phyloP scores from a whole-genome alignment of 2,113 vertebrate genomes.

The Halichoerus grypus region DNA sequence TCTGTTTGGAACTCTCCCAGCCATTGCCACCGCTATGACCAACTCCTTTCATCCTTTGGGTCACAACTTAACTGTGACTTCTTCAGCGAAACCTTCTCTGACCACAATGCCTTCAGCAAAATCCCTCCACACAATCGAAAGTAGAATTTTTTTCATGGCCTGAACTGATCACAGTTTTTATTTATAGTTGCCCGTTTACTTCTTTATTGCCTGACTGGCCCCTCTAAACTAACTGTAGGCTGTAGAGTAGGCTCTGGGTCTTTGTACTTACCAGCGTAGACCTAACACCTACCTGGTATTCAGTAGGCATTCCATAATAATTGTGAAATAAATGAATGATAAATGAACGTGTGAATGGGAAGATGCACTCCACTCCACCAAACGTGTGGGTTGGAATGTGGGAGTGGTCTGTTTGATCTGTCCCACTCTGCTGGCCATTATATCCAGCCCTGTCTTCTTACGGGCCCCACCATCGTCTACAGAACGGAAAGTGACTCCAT shows the following conservation, averaged over 20 bases:
- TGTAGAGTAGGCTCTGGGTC: neutral
- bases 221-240: neutral
- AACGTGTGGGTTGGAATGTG: neutral
- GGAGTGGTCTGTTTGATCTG: rapidly evolving
- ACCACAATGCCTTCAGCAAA: neutral
- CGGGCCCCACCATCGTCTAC: neutral
- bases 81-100: neutral
- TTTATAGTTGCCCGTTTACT: neutral
- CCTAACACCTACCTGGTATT: neutral
- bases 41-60: neutral
- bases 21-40: rapidly evolving
- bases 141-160: neutral
- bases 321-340: neutral
- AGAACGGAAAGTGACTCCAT: neutral
- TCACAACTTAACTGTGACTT: neutral
- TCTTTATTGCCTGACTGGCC: neutral
- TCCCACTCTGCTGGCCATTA: neutral
- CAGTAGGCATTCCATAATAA: neutral
- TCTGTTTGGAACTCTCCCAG: neutral
- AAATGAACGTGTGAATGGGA: neutral
- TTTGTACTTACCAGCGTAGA: neutral
- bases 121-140: neutral
- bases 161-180: neutral
- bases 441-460: neutral
- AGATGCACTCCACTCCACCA: too few relatives aligned